Evolutionary conservation across 1,140 invertebrate genomes (phyloP), one percentile per base, ranked within the genome.

Genomic region (Chelonus insularis): DNA sequence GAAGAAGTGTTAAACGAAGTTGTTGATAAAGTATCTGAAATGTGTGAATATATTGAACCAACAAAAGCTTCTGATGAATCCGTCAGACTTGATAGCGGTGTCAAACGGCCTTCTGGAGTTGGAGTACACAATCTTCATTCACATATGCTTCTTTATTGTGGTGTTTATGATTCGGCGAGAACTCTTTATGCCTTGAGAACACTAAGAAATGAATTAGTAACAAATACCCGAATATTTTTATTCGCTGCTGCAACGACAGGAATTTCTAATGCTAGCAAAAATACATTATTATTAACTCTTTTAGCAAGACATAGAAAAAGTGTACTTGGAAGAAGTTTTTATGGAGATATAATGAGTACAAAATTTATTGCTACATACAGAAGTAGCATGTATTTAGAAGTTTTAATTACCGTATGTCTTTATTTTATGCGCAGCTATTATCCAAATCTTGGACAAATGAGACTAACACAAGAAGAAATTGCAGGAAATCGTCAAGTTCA

Each of bases 381-480:
- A 1, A 92, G 89, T 47, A 90, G 87, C 69, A 95, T 93, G 88
- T 93, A 93, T 70, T 77, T 95, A 25, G 93, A 95, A 76, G 85
- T 93, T 11, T 75, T 95, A 12, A 87, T 96, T 56, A 88, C 87
- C 0, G 82, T 91, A 20, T 91, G 91, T 73, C 79, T 95, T 51
- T 92, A 93, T 75, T 93, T 89, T 72, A 85, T 92, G 0, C 82
- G 92, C 47, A 91, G 90, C 50, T 95, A 91, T 71, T 95, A 93
- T 78, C 90, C 91, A 4, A 88, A 90, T 67, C 75, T 82, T 51
- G 82, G 83, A 76, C 80, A 81, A 78, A 88, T 81, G 84, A 86
- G 87, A 67, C 79, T 93, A 1, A 88, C 86, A 0, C 78, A 84
- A 45, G 88, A 91, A 65, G 91, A 94, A 72, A 84, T 94, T 21